These are phyloP conservation scores for Monopis laevigella DNA, from an alignment of 2,888 invertebrate genomes.

Conservation along the genomic window DNA sequence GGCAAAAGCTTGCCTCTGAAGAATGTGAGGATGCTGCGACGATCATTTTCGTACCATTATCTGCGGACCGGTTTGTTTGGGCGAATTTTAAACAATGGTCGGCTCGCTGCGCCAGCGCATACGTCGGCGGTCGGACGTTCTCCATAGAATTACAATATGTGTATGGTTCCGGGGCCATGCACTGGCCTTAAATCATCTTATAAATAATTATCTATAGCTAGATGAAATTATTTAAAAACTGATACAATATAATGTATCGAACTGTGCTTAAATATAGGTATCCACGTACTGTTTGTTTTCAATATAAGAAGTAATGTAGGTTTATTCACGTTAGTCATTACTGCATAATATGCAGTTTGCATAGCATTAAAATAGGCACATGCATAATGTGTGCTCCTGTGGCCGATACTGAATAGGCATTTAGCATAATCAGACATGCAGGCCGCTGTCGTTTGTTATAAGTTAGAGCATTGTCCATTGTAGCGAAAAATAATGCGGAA, in stretches of 20 bases:
- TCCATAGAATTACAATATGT: constrained; percentile 4
- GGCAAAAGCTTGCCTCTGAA: constrained; percentile 21
- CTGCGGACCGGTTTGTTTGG: constrained; percentile 52
- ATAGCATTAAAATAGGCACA: constrained; percentile 16
- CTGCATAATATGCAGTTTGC: constrained; percentile 3
- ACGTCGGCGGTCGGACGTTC: constrained; percentile 1
- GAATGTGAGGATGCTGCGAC: constrained; percentile 31
- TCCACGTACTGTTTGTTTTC: too few relatives aligned
- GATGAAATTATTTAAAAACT: too few relatives aligned
- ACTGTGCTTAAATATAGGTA: too few relatives aligned
- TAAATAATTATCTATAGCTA: neutral
- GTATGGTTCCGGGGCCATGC: constrained; percentile 10
- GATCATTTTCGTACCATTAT: constrained; percentile 44
- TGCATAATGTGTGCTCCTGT: constrained; percentile 30
- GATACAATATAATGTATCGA: too few relatives aligned
- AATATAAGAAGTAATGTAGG: too few relatives aligned
- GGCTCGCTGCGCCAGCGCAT: constrained; percentile 19
- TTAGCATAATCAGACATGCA: constrained; percentile 29
- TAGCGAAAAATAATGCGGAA: too few relatives aligned
- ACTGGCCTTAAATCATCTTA: neutral
- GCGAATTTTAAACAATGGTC: constrained; percentile 56
- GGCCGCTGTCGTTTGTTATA: too few relatives aligned
- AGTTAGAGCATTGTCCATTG: too few relatives aligned
- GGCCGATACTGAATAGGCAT: constrained; percentile 31
- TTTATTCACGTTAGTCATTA: constrained; percentile 4